These are phyloP conservation scores for Trachurus trachurus DNA, from an alignment of 2,797 vertebrate species.

Conservation along the genomic window DNA sequence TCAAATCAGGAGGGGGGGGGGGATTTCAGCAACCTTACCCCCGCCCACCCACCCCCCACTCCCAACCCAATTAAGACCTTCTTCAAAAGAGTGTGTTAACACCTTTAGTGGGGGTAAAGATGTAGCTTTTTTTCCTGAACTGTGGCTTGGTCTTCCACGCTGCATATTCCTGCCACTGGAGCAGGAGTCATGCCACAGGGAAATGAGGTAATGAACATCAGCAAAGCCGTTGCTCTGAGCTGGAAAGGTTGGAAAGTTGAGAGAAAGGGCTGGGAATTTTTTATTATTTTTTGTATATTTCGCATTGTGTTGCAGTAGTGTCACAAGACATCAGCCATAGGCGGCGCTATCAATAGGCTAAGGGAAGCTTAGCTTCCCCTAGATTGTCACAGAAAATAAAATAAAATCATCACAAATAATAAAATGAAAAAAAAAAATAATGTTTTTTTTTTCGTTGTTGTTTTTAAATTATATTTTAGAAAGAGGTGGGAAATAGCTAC, in stretches of 20 bases:
- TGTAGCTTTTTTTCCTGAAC: conserved; percentile 55
- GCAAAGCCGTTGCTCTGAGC: conserved; percentile 8
- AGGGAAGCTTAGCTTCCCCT: too few relatives aligned
- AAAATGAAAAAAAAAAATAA: too few relatives aligned
- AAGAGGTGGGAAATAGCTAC: too few relatives aligned
- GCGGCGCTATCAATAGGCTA: too few relatives aligned
- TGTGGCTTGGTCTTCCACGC: conserved; percentile 20
- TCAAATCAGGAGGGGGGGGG: conserved; percentile 65
- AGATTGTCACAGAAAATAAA: too few relatives aligned
- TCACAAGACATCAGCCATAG: too few relatives aligned
- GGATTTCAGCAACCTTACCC: conserved; percentile 55
- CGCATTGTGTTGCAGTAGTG: too few relatives aligned
- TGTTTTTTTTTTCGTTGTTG: too few relatives aligned
- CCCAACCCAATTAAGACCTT: conserved; percentile 81
- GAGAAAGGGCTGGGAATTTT: not conserved
- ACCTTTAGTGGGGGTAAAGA: conserved; percentile 80
- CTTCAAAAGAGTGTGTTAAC: conserved; percentile 83
- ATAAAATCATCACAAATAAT: too few relatives aligned
- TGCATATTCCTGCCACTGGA: conserved; percentile 28
- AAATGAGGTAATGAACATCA: conserved; percentile 41
- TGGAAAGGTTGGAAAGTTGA: conserved; percentile 11
- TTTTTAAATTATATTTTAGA: too few relatives aligned
- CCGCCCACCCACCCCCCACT: conserved; percentile 23
- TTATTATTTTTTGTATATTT: too few relatives aligned
- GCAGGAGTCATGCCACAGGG: conserved; percentile 9